Conservation (phyloP, 2,113 vertebrate species). For the Zingel zingel region DNA sequence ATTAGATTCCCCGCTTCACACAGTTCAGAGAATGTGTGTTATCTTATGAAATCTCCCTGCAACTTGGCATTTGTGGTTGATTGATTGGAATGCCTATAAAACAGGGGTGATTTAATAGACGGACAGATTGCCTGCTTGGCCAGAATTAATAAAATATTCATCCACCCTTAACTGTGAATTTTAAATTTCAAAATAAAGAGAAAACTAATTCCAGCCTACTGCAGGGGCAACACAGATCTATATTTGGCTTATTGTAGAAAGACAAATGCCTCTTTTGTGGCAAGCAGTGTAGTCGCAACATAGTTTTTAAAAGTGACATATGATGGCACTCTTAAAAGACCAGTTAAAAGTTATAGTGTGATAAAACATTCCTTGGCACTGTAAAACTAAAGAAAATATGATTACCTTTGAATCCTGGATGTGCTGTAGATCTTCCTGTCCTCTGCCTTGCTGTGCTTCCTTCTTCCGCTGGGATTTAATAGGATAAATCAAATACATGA, state of each 20-base stretch:
- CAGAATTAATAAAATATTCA: slow-evolving; percentile 44
- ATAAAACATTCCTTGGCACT: slow-evolving; percentile 64
- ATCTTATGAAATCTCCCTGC: neutral
- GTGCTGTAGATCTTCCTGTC: slow-evolving; percentile 51
- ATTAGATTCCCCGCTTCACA: neutral
- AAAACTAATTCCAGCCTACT: slow-evolving; percentile 19
- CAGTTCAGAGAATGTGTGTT: neutral
- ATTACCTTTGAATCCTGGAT: slow-evolving; percentile 65
- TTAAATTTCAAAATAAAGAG: slow-evolving; percentile 19
- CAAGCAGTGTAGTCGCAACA: slow-evolving; percentile 25
- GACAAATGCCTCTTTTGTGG: neutral
- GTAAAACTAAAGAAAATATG: slow-evolving; percentile 74
- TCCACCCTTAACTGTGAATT: slow-evolving; percentile 27
- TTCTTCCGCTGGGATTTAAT: slow-evolving; percentile 32
- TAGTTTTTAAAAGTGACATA: slow-evolving; percentile 62
- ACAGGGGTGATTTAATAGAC: neutral
- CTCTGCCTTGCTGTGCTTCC: slow-evolving; percentile 7
- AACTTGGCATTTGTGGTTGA: neutral
- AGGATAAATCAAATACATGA: slow-evolving; percentile 32
- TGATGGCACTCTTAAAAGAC: slow-evolving; percentile 50
- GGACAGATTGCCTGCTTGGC: slow-evolving; percentile 3
- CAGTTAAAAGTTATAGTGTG: slow-evolving; percentile 58
- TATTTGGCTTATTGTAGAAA: slow-evolving; percentile 9
- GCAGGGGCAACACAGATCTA: neutral
- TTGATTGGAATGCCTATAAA: neutral